These are phyloP conservation scores for Cololabis saira DNA, from an alignment of 2,113 vertebrate genomes.

Conservation along the genomic window DNA sequence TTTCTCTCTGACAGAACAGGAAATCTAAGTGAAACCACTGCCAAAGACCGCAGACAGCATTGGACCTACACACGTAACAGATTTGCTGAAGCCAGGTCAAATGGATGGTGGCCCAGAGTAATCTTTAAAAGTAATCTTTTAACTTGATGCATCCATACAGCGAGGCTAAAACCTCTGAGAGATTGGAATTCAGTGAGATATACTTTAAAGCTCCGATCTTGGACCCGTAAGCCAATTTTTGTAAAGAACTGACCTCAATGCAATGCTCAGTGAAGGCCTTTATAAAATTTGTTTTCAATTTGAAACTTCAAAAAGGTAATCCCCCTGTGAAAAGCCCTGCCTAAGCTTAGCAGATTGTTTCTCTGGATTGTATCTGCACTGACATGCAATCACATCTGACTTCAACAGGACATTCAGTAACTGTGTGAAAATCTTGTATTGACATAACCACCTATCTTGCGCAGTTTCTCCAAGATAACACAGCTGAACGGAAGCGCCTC, in stretches of 20 bases:
- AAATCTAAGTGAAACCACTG: slow-evolving; percentile 10
- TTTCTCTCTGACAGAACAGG: slow-evolving; percentile 8
- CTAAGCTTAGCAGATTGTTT: slow-evolving; percentile 52
- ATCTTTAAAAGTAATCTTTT: slow-evolving; percentile 60
- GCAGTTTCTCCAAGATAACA: no score
- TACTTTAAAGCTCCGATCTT: slow-evolving; percentile 50
- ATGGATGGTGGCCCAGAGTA: slow-evolving; percentile 30
- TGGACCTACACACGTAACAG: slow-evolving; percentile 21
- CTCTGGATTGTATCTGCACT: slow-evolving; percentile 26
- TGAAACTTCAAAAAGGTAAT: slow-evolving; percentile 58
- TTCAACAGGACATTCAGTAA: slow-evolving; percentile 15
- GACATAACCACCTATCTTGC: no score
- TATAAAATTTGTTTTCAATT: slow-evolving; percentile 37
- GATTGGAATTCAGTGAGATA: slow-evolving; percentile 31
- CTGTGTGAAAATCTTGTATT: no score
- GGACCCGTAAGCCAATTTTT: slow-evolving; percentile 52
- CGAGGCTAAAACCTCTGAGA: slow-evolving; percentile 41
- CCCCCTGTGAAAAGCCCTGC: slow-evolving; percentile 20
- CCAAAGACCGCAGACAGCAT: slow-evolving; percentile 28
- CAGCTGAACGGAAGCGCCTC: no score
- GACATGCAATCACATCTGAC: slow-evolving; percentile 39
- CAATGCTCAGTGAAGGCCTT: slow-evolving; percentile 14
- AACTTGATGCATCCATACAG: slow-evolving; percentile 33
- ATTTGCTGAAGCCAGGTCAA: slow-evolving; percentile 55
- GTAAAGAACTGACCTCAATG: slow-evolving; percentile 49